Evolutionary conservation across 2,113 vertebrate species (phyloP).

Genomic region (Ameiurus melas): DNA sequence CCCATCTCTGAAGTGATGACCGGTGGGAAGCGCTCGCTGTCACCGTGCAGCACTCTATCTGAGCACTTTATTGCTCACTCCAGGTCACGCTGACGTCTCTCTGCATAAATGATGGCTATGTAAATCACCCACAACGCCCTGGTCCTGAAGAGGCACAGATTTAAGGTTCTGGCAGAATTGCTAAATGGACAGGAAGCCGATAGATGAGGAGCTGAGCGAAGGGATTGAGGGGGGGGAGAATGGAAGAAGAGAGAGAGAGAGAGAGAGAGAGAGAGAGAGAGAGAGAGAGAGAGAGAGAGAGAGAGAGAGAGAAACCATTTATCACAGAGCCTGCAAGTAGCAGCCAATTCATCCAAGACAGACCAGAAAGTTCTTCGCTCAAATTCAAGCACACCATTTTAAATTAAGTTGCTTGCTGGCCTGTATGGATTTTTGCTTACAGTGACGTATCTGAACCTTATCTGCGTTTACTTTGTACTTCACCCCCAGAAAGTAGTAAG

Average conservation of each 20-base stretch:
- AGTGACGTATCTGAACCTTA: neutral
- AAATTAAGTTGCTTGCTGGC: conserved; percentile 6
- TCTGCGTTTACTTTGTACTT: conserved; percentile 9
- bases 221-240: conserved; percentile 9
- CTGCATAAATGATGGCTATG: conserved; percentile 74
- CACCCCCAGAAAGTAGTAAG: neutral
- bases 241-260: conserved; percentile 5
- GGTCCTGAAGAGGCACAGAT: conserved; percentile 71
- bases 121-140: conserved; percentile 72
- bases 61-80: conserved; percentile 68
- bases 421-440: conserved; percentile 7
- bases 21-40: conserved; percentile 69
- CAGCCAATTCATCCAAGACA: conserved; percentile 34
- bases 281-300: conserved; percentile 19
- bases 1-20: conserved; percentile 59
- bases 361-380: conserved; percentile 34
- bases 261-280: conserved; percentile 7
- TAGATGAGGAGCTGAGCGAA: conserved; percentile 47
- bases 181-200: conserved; percentile 74
- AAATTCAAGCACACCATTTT: neutral
- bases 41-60: conserved; percentile 62
- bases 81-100: conserved; percentile 62
- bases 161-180: conserved; percentile 67
- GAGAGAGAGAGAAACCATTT: conserved; percentile 1
- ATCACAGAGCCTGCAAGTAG: conserved; percentile 12